A percentile compares a stretch with the other conserved stretches of the same genome.
Conservation (phyloP, 2,888 invertebrate species). For the Lycaena phlaeas region DNA sequence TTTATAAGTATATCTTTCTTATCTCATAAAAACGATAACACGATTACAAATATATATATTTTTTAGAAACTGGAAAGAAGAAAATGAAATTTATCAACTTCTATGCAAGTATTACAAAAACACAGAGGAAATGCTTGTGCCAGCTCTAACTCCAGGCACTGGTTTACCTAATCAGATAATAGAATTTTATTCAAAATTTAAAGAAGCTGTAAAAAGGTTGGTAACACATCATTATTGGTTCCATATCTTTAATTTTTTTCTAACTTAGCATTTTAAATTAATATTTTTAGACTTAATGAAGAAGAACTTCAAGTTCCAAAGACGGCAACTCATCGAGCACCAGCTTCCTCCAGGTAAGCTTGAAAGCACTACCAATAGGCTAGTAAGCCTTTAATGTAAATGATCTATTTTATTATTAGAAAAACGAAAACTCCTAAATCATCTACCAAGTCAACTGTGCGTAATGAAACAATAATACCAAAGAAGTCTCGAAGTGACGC, state of each 20-base stretch:
- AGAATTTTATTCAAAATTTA: slow-evolving; percentile 39
- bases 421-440: neutral
- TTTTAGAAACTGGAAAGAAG: slow-evolving; percentile 49
- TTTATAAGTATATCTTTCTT: too few species aligned
- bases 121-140: slow-evolving; percentile 56
- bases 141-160: slow-evolving; percentile 42
- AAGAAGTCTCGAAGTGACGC: neutral
- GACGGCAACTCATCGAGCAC: too few species aligned
- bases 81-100: slow-evolving; percentile 50
- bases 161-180: slow-evolving; percentile 40
- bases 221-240: slow-evolving; percentile 6
- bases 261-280: slow-evolving; percentile 3
- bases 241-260: neutral
- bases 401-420: too few species aligned
- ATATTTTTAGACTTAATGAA: slow-evolving; percentile 32
- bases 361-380: too few species aligned
- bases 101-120: slow-evolving; percentile 54
- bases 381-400: too few species aligned
- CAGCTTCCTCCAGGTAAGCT: too few species aligned
- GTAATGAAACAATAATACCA: neutral
- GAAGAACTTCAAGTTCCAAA: slow-evolving; percentile 36
- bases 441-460: neutral
- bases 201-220: slow-evolving; percentile 40
- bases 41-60: too few species aligned
- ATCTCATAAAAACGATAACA: too few species aligned